Evolutionary conservation across 2,888 invertebrate genomes (phyloP).

Genomic region (Scotopteryx bipunctaria): DNA sequence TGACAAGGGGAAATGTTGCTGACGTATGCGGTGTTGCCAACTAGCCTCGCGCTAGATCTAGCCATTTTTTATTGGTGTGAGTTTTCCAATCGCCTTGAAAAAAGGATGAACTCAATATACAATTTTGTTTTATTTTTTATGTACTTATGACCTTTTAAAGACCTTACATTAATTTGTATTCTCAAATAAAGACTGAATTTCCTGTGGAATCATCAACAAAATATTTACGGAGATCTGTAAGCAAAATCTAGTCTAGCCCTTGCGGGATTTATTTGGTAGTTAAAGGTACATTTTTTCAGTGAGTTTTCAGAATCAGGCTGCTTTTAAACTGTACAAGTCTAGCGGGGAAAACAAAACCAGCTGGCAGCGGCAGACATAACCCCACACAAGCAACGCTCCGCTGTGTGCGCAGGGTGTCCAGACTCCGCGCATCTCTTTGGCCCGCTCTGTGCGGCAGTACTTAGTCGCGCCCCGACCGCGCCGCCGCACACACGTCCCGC

Average conservation of each 20-base stretch:
- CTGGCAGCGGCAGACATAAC: slow-evolving; percentile 12
- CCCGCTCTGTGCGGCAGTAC: slow-evolving; percentile 7
- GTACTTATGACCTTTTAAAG: too few relatives aligned
- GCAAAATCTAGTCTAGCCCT: too few relatives aligned
- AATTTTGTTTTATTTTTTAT: too few relatives aligned
- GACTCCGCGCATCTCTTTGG: slow-evolving; percentile 49
- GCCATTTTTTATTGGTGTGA: not conserved
- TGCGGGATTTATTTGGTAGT: too few relatives aligned
- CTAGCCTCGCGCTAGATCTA: not conserved
- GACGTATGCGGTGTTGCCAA: slow-evolving; percentile 21
- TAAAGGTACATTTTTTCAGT: too few relatives aligned
- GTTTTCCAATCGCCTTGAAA: too few relatives aligned
- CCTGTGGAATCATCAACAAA: too few relatives aligned
- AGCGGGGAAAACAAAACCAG: not conserved
- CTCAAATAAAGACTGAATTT: too few relatives aligned
- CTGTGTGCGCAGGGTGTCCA: slow-evolving; percentile 40
- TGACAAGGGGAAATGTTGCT: slow-evolving; percentile 1
- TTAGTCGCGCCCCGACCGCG: slow-evolving; percentile 61
- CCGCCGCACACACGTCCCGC: slow-evolving; percentile 39
- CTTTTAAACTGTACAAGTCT: not conserved
- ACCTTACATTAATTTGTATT: too few relatives aligned
- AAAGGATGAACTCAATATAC: too few relatives aligned
- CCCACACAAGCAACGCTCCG: not conserved
- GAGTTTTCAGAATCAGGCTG: not conserved
- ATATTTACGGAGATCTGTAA: too few relatives aligned